Base-by-base conservation (phyloP, 2,888 invertebrate genomes). In the Arrhopalites spinosus region DNA sequence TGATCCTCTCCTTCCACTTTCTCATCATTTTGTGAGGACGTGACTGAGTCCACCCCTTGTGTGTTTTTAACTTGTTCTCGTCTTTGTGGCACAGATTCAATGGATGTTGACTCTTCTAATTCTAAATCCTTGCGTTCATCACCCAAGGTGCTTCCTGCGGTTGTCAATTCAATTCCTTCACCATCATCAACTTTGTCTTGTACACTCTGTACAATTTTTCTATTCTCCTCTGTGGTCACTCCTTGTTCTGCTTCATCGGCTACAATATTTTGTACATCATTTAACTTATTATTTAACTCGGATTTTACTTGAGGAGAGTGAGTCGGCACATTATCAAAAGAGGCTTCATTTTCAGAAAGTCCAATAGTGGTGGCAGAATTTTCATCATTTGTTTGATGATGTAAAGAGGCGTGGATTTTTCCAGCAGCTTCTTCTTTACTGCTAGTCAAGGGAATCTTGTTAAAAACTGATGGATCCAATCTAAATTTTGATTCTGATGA, bases 391-490 rank as follows among this genome's bases (percentile, higher is more conserved):
- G n/a, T n/a, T n/a, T n/a, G n/a, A n/a, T n/a, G n/a, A n/a, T n/a
- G n/a, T n/a, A n/a, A n/a, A n/a, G n/a, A n/a, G n/a, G n/a, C n/a
- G n/a, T n/a, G n/a, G n/a, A n/a, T n/a, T n/a, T n/a, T n/a, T 56
- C 13, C 29, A 17, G 30, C 29, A 29, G 29, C 17, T 53, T 20
- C 56, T 69, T n/a, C n/a, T 53, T 70, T 70, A 29, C 69, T 69
- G 30, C 25, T 29, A 23, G 17, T 17, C 47, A 36, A 74, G 17
- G 56, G 59, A 2, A 30, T 45, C 36, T 78, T 75, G 53, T 23
- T 30, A 45, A 78, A 78, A 43, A 76, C 66, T 5, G 78, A 78
- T 15, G 76, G 63, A 29, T 78, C 78, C 15, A 78, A 45, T 43
- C 78, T 17, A 47, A 68, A 78, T n/a, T 76, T 76, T 25, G 50